Conservation (phyloP, 2,888 invertebrate species). For the Pedicia rivosa region DNA sequence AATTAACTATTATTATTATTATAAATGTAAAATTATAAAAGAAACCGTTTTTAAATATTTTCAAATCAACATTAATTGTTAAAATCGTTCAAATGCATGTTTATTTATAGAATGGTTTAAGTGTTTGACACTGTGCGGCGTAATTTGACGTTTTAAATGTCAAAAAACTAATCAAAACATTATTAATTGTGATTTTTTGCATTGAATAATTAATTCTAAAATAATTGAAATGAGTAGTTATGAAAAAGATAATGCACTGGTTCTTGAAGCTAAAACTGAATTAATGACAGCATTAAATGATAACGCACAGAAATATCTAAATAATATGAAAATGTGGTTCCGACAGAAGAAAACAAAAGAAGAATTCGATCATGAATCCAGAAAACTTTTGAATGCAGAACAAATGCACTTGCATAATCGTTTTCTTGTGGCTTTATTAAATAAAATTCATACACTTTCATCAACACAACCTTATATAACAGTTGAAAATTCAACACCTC, state of each 20-base stretch:
- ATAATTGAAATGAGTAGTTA: too few relatives aligned
- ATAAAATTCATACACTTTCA: slow-evolving; percentile 41
- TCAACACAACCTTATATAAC: slow-evolving; percentile 15
- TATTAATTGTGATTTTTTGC: too few relatives aligned
- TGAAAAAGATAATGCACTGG: slow-evolving; percentile 21
- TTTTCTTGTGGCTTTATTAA: slow-evolving; percentile 62
- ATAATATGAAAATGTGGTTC: slow-evolving; percentile 62
- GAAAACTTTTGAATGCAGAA: slow-evolving; percentile 52
- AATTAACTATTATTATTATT: too few relatives aligned
- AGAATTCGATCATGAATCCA: slow-evolving; percentile 66
- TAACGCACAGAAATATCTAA: slow-evolving; percentile 51
- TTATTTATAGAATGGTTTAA: too few relatives aligned
- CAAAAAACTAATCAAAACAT: too few relatives aligned
- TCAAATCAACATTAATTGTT: too few relatives aligned
- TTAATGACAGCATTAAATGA: slow-evolving; percentile 40
- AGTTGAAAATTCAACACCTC: slow-evolving; percentile 16
- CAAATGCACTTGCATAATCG: slow-evolving; percentile 73
- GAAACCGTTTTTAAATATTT: too few relatives aligned
- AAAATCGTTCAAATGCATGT: too few relatives aligned
- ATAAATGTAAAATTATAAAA: too few relatives aligned
- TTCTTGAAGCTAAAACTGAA: slow-evolving; percentile 22
- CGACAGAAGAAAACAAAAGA: slow-evolving; percentile 59
- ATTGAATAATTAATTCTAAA: too few relatives aligned
- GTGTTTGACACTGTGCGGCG: too few relatives aligned
- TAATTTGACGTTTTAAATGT: too few relatives aligned